Base-by-base conservation (phyloP, 1,140 invertebrate genomes). In the Drosophila virilis region DNA sequence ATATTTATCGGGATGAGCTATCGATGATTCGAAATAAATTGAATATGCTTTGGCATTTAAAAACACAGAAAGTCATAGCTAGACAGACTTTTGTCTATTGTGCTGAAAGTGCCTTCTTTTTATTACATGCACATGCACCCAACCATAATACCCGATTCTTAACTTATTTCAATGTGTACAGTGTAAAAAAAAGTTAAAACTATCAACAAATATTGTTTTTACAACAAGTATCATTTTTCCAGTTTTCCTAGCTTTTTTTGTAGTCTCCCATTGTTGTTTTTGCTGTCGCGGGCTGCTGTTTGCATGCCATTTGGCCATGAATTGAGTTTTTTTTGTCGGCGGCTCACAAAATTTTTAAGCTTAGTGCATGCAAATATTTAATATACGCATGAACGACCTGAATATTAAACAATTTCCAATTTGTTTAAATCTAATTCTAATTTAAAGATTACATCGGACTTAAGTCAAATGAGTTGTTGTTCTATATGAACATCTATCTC, bases 161-260 rank as follows among this genome's bases (percentile, higher is more conserved):
- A 28, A 28, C 22, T 28, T 0, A 59, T 15, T 10, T n/a, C 9
- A 48, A 17, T 1, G 22, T 32, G 28, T 17, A 22, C 46, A 28
- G 22, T 17, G 22, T 48, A 9, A 46, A 46, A 17, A 48, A 61
- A 51, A 46, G 28, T 17, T 15, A 2, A 9, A 13, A 65, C 58
- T n/a, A 50, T 50, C 51, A 62, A 54, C 60, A 78, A 81, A 78
- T 86, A 85, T 85, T 85, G 52, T 54, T 64, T 85, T 81, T 69
- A 67, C 78, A 58, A 13, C 50, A 85, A 79, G 79, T 86, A 82
- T 71, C 82, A 76, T 78, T 65, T 84, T 81, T 65, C 73, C 71
- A 57, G 43, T 43, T 50, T 68, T 55, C 8, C 51, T 58, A n/a
- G 8, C 42, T 77, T 55, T 65, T 40, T 57, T 35, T 61, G n/a